phyloP scores from a whole-genome alignment of 2,888 invertebrate species.

The Phyllotreta striolata region DNA sequence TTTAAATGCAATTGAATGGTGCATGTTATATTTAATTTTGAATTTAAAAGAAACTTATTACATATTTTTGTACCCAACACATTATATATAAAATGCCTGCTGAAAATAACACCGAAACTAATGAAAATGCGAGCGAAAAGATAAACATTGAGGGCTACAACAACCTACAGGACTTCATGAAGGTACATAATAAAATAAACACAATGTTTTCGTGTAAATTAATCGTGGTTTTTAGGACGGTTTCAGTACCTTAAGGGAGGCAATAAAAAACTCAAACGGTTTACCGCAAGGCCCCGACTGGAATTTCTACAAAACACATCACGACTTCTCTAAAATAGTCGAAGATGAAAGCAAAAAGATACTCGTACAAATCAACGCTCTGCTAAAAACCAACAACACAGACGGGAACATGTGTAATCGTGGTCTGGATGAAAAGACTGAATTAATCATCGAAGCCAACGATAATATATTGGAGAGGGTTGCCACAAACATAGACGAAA shows the following conservation, averaged over 20 bases:
- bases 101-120: neutral
- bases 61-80: no score
- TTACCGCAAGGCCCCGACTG: conserved; percentile 77
- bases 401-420: conserved; percentile 66
- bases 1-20: no score
- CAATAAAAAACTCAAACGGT: conserved; percentile 74
- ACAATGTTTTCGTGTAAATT: neutral
- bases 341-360: conserved; percentile 71
- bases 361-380: conserved; percentile 66
- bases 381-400: conserved; percentile 66
- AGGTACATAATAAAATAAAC: conserved; percentile 1
- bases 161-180: conserved; percentile 20
- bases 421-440: conserved; percentile 73
- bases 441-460: conserved; percentile 82
- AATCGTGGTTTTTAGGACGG: conserved; percentile 67
- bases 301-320: conserved; percentile 79
- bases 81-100: conserved; percentile 2
- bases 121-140: neutral
- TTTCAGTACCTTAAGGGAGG: conserved; percentile 70
- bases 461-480: conserved; percentile 84
- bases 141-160: conserved; percentile 13
- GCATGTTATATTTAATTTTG: no score
- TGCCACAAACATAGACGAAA: conserved; percentile 75
- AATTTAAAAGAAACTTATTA: no score
- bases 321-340: conserved; percentile 74